A percentile compares a stretch with the other conserved stretches of the same genome.
Conservation (phyloP, 1,140 invertebrate species). For the Drosophila lacertosa region DNA sequence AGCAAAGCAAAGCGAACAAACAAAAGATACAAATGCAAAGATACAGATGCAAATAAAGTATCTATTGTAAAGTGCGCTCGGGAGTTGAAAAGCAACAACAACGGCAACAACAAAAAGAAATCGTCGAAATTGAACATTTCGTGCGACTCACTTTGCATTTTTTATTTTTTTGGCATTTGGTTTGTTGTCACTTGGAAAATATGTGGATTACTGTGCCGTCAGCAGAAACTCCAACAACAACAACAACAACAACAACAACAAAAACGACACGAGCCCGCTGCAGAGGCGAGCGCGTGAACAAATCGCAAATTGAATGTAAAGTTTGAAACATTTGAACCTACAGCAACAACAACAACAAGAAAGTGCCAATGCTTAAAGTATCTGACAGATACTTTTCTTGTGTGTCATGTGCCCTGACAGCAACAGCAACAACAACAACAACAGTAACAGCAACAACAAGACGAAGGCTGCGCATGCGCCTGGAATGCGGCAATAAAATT, state of each 20-base stretch:
- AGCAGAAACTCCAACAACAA: conserved; percentile 31
- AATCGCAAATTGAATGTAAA: conserved; percentile 46
- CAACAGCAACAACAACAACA: conserved; percentile 40
- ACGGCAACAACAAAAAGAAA: conserved; percentile 28
- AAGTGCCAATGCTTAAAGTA: conserved; percentile 50
- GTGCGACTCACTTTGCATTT: conserved; percentile 32
- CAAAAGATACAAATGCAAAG: conserved; percentile 35
- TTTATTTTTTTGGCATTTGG: conserved; percentile 25
- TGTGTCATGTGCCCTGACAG: conserved; percentile 60
- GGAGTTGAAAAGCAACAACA: conserved; percentile 30
- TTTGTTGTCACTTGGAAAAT: conserved; percentile 46
- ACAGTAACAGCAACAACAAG: conserved; percentile 22
- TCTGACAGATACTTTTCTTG: conserved; percentile 51
- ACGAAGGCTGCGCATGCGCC: conserved; percentile 48
- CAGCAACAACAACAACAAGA: conserved; percentile 22
- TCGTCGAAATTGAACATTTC: conserved; percentile 24
- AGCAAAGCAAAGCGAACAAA: conserved; percentile 42
- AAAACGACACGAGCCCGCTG: conserved; percentile 28
- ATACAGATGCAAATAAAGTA: conserved; percentile 20
- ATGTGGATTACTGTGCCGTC: conserved; percentile 62
- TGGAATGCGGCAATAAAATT: conserved; percentile 75
- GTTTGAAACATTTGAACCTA: conserved; percentile 28
- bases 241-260: conserved; percentile 16
- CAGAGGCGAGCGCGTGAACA: conserved; percentile 32
- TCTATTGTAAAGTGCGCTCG: conserved; percentile 17